These are phyloP conservation scores for Falco punctatus DNA, from an alignment of 2,113 vertebrate genomes.

Conservation along the genomic window DNA sequence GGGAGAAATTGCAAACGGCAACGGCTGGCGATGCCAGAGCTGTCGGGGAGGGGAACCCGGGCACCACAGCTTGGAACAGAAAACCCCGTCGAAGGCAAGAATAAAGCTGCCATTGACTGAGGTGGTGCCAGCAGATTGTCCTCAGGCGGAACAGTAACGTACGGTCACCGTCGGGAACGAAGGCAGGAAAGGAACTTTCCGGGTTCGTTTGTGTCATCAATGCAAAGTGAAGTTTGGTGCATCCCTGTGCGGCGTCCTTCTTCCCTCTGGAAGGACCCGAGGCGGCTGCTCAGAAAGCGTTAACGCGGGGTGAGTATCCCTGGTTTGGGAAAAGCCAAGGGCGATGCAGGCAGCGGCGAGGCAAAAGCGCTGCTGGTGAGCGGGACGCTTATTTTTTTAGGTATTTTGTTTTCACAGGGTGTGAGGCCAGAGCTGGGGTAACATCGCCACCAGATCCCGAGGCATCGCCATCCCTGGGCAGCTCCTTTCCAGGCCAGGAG, in stretches of 20 bases:
- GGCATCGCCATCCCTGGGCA: not conserved
- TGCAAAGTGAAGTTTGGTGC: not conserved
- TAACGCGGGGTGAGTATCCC: not conserved
- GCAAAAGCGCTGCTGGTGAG: not conserved
- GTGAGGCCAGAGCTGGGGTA: not conserved
- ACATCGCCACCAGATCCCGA: accelerated
- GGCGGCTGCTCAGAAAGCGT: not conserved
- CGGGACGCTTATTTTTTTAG: not conserved
- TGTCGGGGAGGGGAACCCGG: not conserved
- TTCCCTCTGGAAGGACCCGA: accelerated
- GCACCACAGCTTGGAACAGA: not conserved
- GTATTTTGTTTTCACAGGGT: no score
- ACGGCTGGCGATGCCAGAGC: not conserved
- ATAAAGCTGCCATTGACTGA: not conserved
- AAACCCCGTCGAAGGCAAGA: not conserved
- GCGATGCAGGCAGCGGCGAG: not conserved
- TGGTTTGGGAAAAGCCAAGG: not conserved
- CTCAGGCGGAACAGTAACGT: not conserved
- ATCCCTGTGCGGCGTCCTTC: not conserved
- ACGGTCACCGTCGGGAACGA: not conserved
- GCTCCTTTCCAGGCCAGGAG: not conserved
- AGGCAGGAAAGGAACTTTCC: not conserved
- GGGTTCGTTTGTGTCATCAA: not conserved
- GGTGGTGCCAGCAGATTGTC: slow-evolving; percentile 27
- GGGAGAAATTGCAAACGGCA: not conserved